Percentiles rank a stretch among this genome's conserved stretches.
Evolutionary conservation across 1,140 invertebrate genomes (phyloP).

Genomic region (Sipha flava): DNA sequence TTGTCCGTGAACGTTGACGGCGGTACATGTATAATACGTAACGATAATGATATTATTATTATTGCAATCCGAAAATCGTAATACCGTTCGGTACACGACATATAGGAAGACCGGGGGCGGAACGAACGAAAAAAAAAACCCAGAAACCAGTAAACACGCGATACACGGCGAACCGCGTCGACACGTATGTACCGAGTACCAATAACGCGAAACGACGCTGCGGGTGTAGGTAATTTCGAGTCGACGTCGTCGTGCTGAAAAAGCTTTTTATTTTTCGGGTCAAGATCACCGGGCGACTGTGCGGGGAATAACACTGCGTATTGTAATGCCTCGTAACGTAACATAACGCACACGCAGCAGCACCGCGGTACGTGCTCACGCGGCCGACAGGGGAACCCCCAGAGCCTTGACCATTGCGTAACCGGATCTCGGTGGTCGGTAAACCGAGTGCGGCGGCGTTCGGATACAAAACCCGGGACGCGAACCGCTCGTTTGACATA

Average conservation of each 20-base stretch:
- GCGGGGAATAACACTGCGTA: neutral
- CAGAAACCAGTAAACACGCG: too few species aligned
- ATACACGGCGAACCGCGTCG: too few species aligned
- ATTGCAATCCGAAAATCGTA: neutral
- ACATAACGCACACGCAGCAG: neutral
- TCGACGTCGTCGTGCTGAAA: too few species aligned
- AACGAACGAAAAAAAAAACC: too few species aligned
- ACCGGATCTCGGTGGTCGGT: constrained; percentile 15
- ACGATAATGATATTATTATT: neutral
- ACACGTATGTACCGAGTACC: too few species aligned
- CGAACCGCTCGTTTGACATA: constrained; percentile 3
- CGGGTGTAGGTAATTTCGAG: too few species aligned
- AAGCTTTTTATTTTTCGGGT: constrained; percentile 19
- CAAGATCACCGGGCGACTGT: constrained; percentile 3
- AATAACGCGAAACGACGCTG: too few species aligned
- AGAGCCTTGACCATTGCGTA: constrained; percentile 31
- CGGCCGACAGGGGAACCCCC: constrained; percentile 13
- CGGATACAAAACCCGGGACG: neutral
- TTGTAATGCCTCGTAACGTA: too few species aligned
- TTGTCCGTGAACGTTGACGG: too few species aligned
- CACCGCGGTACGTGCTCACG: neutral
- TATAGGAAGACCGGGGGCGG: too few species aligned
- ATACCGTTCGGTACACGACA: neutral
- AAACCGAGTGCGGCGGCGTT: neutral
- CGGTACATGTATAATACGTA: neutral